Percentiles rank a stretch among this genome's conserved stretches.
Evolutionary conservation across 2,888 invertebrate species (phyloP).

Genomic region (Villa cingulata): DNA sequence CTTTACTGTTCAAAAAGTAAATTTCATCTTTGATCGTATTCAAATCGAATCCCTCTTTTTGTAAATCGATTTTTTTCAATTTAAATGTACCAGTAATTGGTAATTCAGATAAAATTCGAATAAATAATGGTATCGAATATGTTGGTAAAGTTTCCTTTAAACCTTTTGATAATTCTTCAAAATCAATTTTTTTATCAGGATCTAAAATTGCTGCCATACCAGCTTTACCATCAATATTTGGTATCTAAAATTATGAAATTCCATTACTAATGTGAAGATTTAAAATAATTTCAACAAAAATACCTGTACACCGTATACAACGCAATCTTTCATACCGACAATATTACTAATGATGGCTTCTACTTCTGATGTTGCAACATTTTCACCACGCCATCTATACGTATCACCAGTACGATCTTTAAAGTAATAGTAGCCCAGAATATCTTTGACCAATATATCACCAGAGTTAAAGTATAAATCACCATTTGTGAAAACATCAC

Average conservation of each 20-base stretch:
- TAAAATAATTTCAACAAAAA: background rate
- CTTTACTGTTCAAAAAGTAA: conserved; percentile 49
- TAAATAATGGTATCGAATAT: conserved; percentile 81
- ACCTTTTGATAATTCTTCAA: conserved; percentile 45
- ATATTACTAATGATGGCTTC: conserved; percentile 76
- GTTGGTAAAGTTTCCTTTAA: conserved; percentile 59
- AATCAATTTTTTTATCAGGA: conserved; percentile 44
- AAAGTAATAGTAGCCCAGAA: conserved; percentile 87
- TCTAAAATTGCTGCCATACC: conserved; percentile 89
- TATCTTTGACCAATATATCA: conserved; percentile 80
- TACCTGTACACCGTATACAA: conserved; percentile 87
- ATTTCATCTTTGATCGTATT: conserved; percentile 56
- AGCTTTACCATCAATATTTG: conserved; percentile 69
- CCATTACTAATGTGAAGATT: background rate
- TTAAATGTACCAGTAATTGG: conserved; percentile 86
- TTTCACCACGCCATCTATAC: conserved; percentile 89
- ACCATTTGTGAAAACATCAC: conserved; percentile 68
- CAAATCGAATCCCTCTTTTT: conserved; percentile 71
- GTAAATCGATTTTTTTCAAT: conserved; percentile 75
- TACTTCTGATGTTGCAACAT: conserved; percentile 91
- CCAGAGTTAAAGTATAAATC: conserved; percentile 85
- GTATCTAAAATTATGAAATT: conserved; percentile 42
- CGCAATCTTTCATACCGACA: conserved; percentile 59
- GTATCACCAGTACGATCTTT: conserved; percentile 81
- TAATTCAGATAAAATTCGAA: conserved; percentile 62